A percentile compares a stretch with the other conserved stretches of the same genome.
These are phyloP conservation scores for Apodemus sylvaticus DNA, from an alignment of 2,113 vertebrate genomes.

Conservation along the genomic window DNA sequence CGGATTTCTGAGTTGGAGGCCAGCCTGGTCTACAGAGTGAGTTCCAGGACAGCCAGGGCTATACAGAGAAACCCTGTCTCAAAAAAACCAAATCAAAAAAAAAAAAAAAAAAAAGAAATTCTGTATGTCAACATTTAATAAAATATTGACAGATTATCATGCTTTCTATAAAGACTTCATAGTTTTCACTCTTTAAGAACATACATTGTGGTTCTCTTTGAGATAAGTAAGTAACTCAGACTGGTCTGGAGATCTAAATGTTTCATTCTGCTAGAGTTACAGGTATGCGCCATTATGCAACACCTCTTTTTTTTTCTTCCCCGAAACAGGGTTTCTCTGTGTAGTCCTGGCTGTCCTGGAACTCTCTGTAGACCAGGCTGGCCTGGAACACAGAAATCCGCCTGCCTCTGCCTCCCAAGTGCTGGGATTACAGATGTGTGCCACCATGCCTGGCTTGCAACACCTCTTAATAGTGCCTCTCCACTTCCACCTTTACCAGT, in stretches of 20 bases:
- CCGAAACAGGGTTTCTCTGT: no score
- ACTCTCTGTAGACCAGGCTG: no score
- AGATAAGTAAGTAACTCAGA: background rate
- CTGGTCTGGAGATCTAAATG: background rate
- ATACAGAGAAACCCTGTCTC: no score
- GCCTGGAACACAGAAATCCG: no score
- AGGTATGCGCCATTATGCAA: background rate
- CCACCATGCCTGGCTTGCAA: background rate
- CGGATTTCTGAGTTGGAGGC: no score
- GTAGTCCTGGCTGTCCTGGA: no score
- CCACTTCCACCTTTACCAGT: background rate
- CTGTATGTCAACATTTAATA: conserved; percentile 18
- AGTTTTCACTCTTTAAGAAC: background rate
- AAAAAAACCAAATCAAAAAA: no score
- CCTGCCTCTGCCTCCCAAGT: no score
- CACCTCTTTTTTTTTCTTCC: no score
- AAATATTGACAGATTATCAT: background rate
- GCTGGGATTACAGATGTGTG: background rate
- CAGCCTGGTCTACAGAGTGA: no score
- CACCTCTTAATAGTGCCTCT: background rate
- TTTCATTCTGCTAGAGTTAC: background rate
- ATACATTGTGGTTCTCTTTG: background rate
- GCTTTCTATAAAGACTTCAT: background rate
- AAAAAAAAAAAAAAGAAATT: no score
- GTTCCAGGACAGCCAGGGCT: no score